These are phyloP conservation scores for Polypterus senegalus DNA, from an alignment of 2,113 vertebrate species.

Conservation along the genomic window DNA sequence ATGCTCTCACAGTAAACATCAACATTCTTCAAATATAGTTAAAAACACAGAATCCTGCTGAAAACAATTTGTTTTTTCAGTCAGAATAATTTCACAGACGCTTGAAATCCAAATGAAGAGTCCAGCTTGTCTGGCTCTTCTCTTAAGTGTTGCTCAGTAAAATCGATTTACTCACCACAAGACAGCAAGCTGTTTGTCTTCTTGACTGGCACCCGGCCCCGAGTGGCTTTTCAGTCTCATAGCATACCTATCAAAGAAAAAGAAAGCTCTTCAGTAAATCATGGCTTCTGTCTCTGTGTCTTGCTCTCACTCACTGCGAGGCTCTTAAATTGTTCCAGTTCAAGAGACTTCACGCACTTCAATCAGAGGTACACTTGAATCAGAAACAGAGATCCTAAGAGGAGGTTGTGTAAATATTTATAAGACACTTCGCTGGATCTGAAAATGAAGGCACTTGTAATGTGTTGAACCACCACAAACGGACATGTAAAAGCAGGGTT, in stretches of 20 bases:
- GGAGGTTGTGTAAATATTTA: too few species aligned
- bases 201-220: conserved; percentile 67
- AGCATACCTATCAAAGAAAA: conserved; percentile 69
- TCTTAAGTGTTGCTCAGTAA: background rate
- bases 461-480: too few species aligned
- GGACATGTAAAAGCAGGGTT: too few species aligned
- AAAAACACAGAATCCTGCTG: too few species aligned
- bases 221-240: conserved; percentile 92
- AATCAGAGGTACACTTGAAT: too few species aligned
- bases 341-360: too few species aligned
- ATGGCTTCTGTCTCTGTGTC: background rate
- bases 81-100: background rate
- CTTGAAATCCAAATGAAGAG: too few species aligned
- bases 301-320: background rate
- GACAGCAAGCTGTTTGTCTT: conserved; percentile 91
- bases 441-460: too few species aligned
- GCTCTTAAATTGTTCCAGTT: background rate
- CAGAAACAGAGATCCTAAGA: too few species aligned
- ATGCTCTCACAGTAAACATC: too few species aligned
- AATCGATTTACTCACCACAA: conserved; percentile 66
- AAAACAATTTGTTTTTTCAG: background rate
- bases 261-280: background rate
- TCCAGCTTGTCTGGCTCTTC: background rate
- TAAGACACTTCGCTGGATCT: too few species aligned
- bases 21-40: too few species aligned